A percentile compares a stretch with the other conserved stretches of the same genome.
phyloP scores from a whole-genome alignment of 2,797 vertebrate genomes.

The Serranus cabrilla region DNA sequence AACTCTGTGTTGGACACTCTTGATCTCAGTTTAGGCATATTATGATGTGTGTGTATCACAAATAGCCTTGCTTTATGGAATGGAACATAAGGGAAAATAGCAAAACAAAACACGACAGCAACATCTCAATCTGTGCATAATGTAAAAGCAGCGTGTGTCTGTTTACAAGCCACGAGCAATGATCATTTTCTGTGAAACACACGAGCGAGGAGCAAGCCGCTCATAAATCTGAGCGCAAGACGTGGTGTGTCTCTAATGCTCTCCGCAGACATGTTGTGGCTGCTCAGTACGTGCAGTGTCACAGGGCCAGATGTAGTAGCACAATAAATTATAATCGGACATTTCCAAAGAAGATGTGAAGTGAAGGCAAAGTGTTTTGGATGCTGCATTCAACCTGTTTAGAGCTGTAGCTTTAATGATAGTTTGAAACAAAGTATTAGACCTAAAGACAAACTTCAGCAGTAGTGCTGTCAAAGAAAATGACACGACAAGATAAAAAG shows the following conservation, averaged over 20 bases:
- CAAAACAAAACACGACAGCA: constrained; percentile 25
- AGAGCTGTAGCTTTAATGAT: neutral
- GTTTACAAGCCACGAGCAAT: constrained; percentile 69
- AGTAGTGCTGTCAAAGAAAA: neutral
- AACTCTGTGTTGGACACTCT: neutral
- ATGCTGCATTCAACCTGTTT: constrained; percentile 36
- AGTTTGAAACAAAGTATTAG: neutral
- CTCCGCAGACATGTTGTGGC: constrained; percentile 83
- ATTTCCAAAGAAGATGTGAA: constrained; percentile 68
- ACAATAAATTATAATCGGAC: constrained; percentile 69
- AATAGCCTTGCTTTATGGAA: neutral
- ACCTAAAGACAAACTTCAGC: constrained; percentile 1
- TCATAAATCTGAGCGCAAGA: constrained; percentile 80
- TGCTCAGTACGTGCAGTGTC: constrained; percentile 63
- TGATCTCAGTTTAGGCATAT: constrained; percentile 13
- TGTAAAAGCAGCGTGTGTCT: constrained; percentile 59
- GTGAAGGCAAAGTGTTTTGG: constrained; percentile 34
- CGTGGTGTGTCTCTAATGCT: constrained; percentile 69
- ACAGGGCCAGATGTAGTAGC: constrained; percentile 71
- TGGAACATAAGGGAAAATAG: constrained; percentile 6
- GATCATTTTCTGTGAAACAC: constrained; percentile 65
- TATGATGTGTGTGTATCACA: constrained; percentile 6
- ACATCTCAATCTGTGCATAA: constrained; percentile 52
- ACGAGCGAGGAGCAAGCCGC: constrained; percentile 54
- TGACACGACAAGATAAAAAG: neutral